Percentiles rank a stretch among this genome's conserved stretches.
Conservation (phyloP, 2,113 vertebrate genomes). For the Canis aureus region DNA sequence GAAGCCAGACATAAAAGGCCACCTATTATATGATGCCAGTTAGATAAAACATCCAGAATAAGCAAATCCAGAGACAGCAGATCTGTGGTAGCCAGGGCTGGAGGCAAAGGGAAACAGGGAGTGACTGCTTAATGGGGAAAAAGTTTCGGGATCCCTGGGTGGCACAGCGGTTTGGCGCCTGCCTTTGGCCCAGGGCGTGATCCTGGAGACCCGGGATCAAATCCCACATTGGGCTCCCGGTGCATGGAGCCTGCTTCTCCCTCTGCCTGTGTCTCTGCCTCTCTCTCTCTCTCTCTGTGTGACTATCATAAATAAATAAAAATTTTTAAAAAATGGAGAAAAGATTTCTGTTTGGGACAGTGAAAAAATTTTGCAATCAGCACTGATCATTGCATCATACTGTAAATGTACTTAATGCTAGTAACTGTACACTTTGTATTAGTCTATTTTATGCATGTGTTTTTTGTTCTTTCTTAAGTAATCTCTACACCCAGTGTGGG, state of each 20-base stretch:
- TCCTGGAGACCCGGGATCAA: too few relatives aligned
- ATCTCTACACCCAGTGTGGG: background rate
- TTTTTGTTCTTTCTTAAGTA: background rate
- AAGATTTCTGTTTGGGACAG: background rate
- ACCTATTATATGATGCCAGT: background rate
- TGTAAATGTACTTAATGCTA: background rate
- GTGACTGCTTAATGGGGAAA: background rate
- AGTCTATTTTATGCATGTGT: background rate
- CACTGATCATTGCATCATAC: background rate
- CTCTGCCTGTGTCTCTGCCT: too few relatives aligned
- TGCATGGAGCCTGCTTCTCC: too few relatives aligned
- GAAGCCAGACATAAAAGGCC: background rate
- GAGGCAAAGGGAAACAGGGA: background rate
- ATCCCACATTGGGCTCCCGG: too few relatives aligned
- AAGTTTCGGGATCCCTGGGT: background rate
- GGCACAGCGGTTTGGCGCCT: too few relatives aligned
- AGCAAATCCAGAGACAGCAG: conserved; percentile 33
- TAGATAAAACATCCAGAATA: conserved; percentile 17
- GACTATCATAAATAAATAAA: too few relatives aligned
- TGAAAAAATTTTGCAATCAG: background rate
- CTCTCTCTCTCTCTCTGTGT: too few relatives aligned
- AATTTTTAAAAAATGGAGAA: background rate
- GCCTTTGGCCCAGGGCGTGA: too few relatives aligned
- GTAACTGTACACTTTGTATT: background rate
- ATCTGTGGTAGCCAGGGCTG: background rate